These are phyloP conservation scores for Tetrapedia diversipes DNA, from an alignment of 2,888 invertebrate species.

Conservation along the genomic window DNA sequence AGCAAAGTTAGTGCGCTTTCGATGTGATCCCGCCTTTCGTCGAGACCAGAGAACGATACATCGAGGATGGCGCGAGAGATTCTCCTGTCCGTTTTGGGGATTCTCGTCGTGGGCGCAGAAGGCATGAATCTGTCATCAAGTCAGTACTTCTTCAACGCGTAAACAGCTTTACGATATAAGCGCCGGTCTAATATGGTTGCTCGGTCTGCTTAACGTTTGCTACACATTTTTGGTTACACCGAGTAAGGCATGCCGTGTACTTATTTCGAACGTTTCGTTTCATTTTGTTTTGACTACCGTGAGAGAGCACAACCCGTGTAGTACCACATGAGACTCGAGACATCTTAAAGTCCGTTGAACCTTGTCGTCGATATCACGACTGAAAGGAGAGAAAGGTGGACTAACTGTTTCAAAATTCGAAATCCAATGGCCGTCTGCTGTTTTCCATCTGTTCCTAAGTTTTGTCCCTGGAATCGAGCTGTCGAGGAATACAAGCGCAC, in stretches of 20 bases:
- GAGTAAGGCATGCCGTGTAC: too few relatives aligned
- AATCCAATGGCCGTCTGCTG: background rate
- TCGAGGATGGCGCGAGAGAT: constrained; percentile 72
- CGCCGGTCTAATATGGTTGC: background rate
- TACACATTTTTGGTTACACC: too few relatives aligned
- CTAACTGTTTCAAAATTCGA: constrained; percentile 12
- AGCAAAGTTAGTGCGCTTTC: constrained; percentile 57
- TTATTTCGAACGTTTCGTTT: too few relatives aligned
- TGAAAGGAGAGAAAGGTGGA: background rate
- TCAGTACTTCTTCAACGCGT: background rate
- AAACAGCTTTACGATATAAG: too few relatives aligned
- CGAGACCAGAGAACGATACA: constrained; percentile 68
- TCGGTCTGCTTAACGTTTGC: background rate
- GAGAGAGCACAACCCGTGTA: too few relatives aligned
- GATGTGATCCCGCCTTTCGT: constrained; percentile 65
- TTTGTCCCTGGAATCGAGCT: constrained; percentile 47
- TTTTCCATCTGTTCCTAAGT: constrained; percentile 31
- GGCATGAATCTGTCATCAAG: too few relatives aligned
- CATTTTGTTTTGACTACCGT: background rate
- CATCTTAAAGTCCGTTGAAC: constrained; percentile 17
- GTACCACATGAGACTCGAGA: constrained; percentile 48
- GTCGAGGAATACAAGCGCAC: constrained; percentile 61
- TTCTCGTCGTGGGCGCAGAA: constrained; percentile 72
- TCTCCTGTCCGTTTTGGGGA: constrained; percentile 75
- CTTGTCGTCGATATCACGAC: background rate